Conservation (phyloP, 2,797 vertebrate genomes). For the Cyclura pinguis region DNA sequence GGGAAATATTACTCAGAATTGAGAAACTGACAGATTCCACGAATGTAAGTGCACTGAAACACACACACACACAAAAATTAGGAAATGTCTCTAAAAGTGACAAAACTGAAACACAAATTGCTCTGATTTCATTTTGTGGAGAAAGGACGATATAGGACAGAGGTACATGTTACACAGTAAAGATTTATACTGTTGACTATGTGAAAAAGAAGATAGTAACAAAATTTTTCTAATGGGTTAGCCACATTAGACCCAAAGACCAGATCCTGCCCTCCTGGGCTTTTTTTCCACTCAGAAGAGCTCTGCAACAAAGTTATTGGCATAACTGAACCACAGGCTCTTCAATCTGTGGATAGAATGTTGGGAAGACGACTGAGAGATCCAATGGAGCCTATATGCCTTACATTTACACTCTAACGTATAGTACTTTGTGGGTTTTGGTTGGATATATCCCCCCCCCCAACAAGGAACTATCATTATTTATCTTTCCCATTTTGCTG, state of each 20-base stretch:
- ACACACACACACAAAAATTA: neutral
- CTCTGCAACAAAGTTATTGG: neutral
- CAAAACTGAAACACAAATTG: neutral
- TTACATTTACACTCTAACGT: neutral
- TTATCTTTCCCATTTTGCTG: no score
- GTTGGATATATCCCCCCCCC: neutral
- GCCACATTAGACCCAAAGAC: neutral
- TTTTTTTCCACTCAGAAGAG: neutral
- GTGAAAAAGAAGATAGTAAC: neutral
- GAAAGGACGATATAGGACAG: neutral
- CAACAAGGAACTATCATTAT: neutral
- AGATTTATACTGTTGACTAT: neutral
- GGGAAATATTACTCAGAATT: constrained; percentile 48
- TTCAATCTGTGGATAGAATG: neutral
- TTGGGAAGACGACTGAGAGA: neutral
- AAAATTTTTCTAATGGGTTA: neutral
- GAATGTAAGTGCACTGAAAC: constrained; percentile 13
- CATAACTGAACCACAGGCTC: neutral
- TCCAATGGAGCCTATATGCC: neutral
- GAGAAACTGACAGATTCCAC: neutral
- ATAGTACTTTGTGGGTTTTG: neutral
- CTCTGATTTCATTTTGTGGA: neutral
- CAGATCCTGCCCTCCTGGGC: neutral
- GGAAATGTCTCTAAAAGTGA: neutral
- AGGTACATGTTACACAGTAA: neutral